Evolutionary conservation across 2,113 vertebrate genomes (phyloP), one percentile per base, ranked within the genome.

Genomic region (Clarias batrachus): DNA sequence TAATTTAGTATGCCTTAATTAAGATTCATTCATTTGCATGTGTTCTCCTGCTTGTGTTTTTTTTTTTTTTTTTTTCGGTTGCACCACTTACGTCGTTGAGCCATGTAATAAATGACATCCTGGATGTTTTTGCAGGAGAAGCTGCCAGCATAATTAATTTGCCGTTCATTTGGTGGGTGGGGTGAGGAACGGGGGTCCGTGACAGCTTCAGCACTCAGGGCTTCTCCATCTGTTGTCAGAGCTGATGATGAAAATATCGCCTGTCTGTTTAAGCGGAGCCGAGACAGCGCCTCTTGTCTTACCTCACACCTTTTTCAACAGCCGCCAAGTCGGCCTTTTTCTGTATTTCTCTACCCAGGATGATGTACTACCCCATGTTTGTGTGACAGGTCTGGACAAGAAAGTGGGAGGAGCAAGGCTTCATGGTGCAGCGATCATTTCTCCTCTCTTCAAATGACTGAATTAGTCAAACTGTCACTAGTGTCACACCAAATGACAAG

Each of bases 21-120:
- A 94, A 94, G 85, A 91, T 88, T 90, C 73, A n/a, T 87, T 94
- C 90, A 93, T 95, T 95, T 94, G 93, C 93, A 93, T 81, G 87
- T 86, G 87, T 90, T 86, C 85, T 92, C 89, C 85, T 83, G 11
- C 84, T 85, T 86, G 90, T 84, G 52, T 76, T 81, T 83, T 80
- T 37, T 65, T 87, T 74, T 88, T 74, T 88, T 87, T 79, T 83
- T 82, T 78, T 56, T 73, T 88, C 76, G 88, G 88, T 89, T 89
- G 83, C 59, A 82, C 86, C 63, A 82, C 87, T 82, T 91, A 88
- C 92, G 89, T 91, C 89, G 74, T 88, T 86, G 83, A 88, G 81
- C 86, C 88, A 21, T 91, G 91, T 91, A 91, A 93, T 92, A 91
- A 93, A 94, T 92, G 86, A 86, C 90, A 83, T 93, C 90, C 88